phyloP scores from a whole-genome alignment of 2,888 invertebrate species.

The Ennomos quercinarius region DNA sequence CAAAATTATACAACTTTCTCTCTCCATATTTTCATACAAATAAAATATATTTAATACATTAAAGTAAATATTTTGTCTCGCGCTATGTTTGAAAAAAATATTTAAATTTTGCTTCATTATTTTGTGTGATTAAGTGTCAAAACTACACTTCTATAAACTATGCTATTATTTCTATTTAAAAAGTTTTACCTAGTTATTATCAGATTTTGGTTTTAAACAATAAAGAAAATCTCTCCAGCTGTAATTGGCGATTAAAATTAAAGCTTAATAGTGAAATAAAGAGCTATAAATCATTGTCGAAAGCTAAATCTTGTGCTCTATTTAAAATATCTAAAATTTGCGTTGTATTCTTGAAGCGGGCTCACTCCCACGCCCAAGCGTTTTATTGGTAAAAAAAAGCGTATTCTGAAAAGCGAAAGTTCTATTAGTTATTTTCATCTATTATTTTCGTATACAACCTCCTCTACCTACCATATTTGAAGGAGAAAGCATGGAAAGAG shows the following conservation, averaged over 20 bases:
- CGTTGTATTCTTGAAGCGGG: conserved; percentile 26
- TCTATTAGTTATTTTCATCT: conserved; percentile 53
- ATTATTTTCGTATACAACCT: conserved; percentile 81
- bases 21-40: conserved; percentile 24
- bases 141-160: conserved; percentile 22
- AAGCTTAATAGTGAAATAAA: conserved; percentile 19
- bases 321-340: conserved; percentile 25
- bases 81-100: conserved; percentile 24
- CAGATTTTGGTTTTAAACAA: conserved; percentile 12
- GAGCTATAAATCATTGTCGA: conserved; percentile 30
- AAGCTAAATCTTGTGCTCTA: conserved; percentile 35
- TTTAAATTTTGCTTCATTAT: conserved; percentile 9
- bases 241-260: conserved; percentile 42
- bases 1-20: conserved; percentile 28
- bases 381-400: conserved; percentile 37
- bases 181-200: conserved; percentile 7
- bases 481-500: conserved; percentile 84
- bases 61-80: conserved; percentile 24
- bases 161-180: conserved; percentile 21
- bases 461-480: conserved; percentile 85
- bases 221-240: conserved; percentile 44
- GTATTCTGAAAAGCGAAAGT: conserved; percentile 46
- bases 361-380: conserved; percentile 43
- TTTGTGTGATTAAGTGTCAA: conserved; percentile 22
- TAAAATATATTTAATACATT: conserved; percentile 3